These are phyloP conservation scores for Rafetus swinhoei DNA, from an alignment of 2,113 vertebrate genomes.

Conservation along the genomic window DNA sequence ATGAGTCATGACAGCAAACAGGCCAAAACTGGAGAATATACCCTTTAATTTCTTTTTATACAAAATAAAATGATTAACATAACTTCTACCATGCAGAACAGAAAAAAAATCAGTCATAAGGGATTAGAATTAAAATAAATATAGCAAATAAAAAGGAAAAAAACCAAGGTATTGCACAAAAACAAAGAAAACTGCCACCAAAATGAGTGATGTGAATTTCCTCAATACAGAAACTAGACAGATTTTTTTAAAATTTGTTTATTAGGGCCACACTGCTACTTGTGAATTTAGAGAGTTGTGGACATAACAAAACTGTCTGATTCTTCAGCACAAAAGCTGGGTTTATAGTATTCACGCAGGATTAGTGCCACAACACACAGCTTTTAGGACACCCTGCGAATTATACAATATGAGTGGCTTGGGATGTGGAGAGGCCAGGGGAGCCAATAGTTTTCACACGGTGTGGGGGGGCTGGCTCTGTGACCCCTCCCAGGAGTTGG, in stretches of 20 bases:
- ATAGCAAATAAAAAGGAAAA: neutral
- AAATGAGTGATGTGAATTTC: neutral
- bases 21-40: neutral
- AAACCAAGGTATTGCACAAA: neutral
- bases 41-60: slow-evolving; percentile 35
- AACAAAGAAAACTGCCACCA: neutral
- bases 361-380: neutral
- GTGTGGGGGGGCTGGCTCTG: too few relatives aligned
- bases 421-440: neutral
- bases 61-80: neutral
- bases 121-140: neutral
- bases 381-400: neutral
- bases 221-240: neutral
- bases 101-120: neutral
- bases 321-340: neutral
- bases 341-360: neutral
- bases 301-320: accelerated
- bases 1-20: neutral
- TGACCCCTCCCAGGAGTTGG: too few relatives aligned
- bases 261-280: neutral
- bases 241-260: neutral
- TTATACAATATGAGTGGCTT: accelerated
- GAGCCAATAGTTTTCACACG: too few relatives aligned
- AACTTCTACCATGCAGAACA: slow-evolving; percentile 22
- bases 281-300: neutral